A percentile compares a stretch with the other conserved stretches of the same genome.
These are phyloP conservation scores for Macrosteles quadrilineatus DNA, from an alignment of 1,140 invertebrate genomes.

Conservation along the genomic window DNA sequence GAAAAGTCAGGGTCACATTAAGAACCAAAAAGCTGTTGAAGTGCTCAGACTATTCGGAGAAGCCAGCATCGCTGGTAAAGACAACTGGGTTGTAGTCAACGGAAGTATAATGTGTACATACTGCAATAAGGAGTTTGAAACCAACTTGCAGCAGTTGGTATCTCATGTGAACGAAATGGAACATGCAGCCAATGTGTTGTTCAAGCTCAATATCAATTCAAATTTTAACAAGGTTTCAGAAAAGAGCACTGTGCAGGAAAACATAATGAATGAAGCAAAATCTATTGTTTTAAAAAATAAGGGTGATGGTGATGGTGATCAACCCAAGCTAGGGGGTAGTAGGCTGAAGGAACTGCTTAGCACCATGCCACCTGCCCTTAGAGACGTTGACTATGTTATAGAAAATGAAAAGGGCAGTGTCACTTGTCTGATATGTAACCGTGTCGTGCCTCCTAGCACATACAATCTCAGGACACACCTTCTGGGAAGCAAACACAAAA, in stretches of 20 bases:
- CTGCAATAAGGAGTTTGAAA: neutral
- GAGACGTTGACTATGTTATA: neutral
- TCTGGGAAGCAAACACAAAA: constrained; percentile 4
- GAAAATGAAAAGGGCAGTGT: constrained; percentile 6
- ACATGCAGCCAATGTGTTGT: neutral
- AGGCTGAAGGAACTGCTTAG: neutral
- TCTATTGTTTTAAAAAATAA: too few species aligned
- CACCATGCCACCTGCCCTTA: neutral
- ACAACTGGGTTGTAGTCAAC: neutral
- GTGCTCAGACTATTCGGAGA: neutral
- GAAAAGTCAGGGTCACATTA: neutral
- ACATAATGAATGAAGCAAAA: neutral
- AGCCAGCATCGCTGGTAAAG: neutral
- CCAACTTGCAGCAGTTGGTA: neutral
- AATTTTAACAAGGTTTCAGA: neutral
- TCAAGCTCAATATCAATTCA: neutral
- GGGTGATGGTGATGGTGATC: too few species aligned
- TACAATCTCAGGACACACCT: constrained; percentile 12
- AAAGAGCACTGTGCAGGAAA: neutral
- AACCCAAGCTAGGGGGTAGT: too few species aligned
- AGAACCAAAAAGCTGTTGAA: neutral
- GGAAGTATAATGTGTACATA: constrained; percentile 11
- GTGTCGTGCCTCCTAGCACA: constrained; percentile 10
- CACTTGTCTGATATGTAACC: constrained; percentile 2
- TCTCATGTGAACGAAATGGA: neutral